Evolutionary conservation across 2,888 invertebrate species (phyloP).

Genomic region (Cerastoderma edule): DNA sequence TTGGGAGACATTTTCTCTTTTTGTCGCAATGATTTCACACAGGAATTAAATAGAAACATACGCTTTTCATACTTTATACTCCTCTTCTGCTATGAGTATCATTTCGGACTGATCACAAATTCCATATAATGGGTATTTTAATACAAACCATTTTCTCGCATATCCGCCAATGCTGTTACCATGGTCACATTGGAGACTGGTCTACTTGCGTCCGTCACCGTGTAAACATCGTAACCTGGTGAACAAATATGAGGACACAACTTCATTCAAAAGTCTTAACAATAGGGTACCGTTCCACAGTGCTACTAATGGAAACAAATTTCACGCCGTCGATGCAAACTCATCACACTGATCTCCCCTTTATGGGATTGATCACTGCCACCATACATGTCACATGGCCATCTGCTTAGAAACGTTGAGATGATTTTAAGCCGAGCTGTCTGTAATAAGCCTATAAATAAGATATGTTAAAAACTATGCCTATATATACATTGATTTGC

Average conservation of each 20-base stretch:
- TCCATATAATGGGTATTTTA: background rate
- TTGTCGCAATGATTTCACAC: background rate
- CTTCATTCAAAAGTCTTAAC: background rate
- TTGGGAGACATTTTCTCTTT: background rate
- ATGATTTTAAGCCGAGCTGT: background rate
- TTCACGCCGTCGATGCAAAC: no score
- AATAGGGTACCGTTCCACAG: no score
- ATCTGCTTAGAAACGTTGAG: background rate
- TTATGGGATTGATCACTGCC: background rate
- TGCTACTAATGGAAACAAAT: no score
- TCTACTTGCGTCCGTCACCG: slow-evolving; percentile 53
- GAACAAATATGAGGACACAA: background rate
- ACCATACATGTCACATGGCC: background rate
- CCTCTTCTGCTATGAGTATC: no score
- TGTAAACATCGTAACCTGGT: slow-evolving; percentile 56
- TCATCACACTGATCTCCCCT: no score
- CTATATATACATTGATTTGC: no score
- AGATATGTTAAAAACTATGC: background rate
- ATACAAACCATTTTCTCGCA: slow-evolving; percentile 46
- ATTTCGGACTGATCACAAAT: background rate
- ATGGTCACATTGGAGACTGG: slow-evolving; percentile 38
- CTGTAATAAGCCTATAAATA: background rate
- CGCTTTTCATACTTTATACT: no score
- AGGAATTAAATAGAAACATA: no score
- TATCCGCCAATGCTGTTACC: slow-evolving; percentile 32